A percentile compares a stretch with the other conserved stretches of the same genome.
Conservation (phyloP, 2,797 vertebrate species). For the Pogonophryne albipinna region DNA sequence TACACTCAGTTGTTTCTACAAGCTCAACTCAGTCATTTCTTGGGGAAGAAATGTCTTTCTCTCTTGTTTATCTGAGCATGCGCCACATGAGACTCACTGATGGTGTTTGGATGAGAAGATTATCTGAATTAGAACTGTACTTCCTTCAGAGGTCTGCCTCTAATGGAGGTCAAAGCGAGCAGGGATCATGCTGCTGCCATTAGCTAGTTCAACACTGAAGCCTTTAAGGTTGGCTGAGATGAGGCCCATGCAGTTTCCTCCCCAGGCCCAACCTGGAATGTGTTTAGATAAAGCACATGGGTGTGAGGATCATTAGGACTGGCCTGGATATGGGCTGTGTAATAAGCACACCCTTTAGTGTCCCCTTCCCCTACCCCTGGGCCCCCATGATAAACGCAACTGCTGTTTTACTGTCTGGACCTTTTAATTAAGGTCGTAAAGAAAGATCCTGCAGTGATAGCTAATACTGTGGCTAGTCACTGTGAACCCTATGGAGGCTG, state of each 20-base stretch:
- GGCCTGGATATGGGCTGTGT: conserved; percentile 50
- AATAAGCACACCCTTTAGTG: conserved; percentile 55
- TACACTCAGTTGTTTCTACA: conserved; percentile 45
- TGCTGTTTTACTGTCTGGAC: conserved; percentile 71
- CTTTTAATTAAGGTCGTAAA: conserved; percentile 79
- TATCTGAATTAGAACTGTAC: conserved; percentile 19
- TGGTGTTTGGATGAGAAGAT: conserved; percentile 44
- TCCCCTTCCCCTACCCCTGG: conserved; percentile 36
- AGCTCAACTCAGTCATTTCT: conserved; percentile 35
- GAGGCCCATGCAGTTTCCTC: conserved; percentile 44
- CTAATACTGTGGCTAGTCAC: conserved; percentile 44
- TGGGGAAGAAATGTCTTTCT: conserved; percentile 30
- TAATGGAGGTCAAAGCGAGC: conserved; percentile 29
- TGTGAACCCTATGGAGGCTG: conserved; percentile 24
- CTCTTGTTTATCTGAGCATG: conserved; percentile 20
- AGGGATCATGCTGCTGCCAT: conserved; percentile 27
- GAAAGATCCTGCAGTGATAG: conserved; percentile 69
- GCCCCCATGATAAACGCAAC: conserved; percentile 71
- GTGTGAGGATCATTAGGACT: conserved; percentile 61
- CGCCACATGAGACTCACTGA: neutral
- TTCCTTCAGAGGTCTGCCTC: neutral
- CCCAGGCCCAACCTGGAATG: conserved; percentile 50
- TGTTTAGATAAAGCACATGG: conserved; percentile 62
- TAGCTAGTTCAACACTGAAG: conserved; percentile 39
- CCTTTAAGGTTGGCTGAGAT: conserved; percentile 28